Evolutionary conservation across 37 sponge, comb jelly and placozoan genomes (phyloP), one percentile per base, ranked within the genome.

Genomic region (Petrosia ficiformis): DNA sequence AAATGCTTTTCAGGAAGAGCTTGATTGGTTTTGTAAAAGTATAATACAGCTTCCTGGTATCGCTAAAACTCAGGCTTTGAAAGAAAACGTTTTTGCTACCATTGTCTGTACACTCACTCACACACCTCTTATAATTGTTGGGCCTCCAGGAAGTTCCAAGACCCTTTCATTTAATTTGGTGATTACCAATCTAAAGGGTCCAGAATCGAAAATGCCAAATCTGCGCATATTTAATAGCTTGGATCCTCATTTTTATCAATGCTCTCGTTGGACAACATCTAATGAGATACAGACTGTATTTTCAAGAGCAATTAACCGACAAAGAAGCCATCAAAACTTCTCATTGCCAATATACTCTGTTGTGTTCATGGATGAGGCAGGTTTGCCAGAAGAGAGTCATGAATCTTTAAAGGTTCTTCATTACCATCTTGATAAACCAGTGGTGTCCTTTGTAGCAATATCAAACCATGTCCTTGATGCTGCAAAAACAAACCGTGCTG

Each of bases 361-460:
- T 73, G 96, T 95, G 65, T 95, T 95, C 57, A 92, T 95, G 89
- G 96, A 95, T 60, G 96, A 91, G 73, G 96, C 96, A 3, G 96
- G 93, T 16, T 81, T 95, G 0, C 93, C 96, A 4, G 96, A 92
- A 58, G 96, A 95, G 74, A 88, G 90, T 30, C 87, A 88, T 26
- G 96, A 95, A 77, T 95, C 96, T 42, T 77, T 95, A 39, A 95
- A 95, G 75, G 96, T 88, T 24, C 79, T 95, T n/a, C 96, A 95
- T 70, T 91, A 92, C 70, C 95, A 86, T 64, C 78, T 95, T 19
- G 96, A 95, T 75, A 75, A 82, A 60, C 84, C 76, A 30, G 86
- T 86, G 64, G 96, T 95, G 8, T 88, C 96, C n/a, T 95, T 95
- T 71, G 90, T 95, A 0, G 96, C 86, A 68, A 92, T 95, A 59